Evolutionary conservation across 2,888 invertebrate species (phyloP).

Genomic region (Anoplius nigerrimus): DNA sequence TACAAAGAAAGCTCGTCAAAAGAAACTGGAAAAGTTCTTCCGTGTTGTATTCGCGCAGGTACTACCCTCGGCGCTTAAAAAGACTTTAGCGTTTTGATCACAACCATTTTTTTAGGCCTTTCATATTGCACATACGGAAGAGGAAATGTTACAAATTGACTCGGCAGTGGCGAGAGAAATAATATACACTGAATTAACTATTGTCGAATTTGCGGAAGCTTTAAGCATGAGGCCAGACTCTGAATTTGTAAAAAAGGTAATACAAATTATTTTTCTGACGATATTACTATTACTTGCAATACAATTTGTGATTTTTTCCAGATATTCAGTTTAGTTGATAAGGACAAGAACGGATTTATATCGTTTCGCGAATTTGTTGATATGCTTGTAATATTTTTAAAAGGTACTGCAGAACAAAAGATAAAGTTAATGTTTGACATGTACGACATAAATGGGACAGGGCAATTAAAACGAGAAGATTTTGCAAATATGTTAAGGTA

Average conservation of each 20-base stretch:
- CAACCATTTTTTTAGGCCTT: constrained; percentile 72
- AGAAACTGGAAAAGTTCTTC: constrained; percentile 77
- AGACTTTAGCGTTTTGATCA: neutral
- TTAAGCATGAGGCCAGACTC: constrained; percentile 78
- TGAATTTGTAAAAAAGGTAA: constrained; percentile 77
- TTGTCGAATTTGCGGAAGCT: constrained; percentile 79
- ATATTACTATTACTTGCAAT: neutral
- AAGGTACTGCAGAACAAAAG: constrained; percentile 76
- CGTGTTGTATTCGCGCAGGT: constrained; percentile 77
- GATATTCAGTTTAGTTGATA: constrained; percentile 35
- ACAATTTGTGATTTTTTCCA: constrained; percentile 6
- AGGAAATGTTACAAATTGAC: constrained; percentile 72
- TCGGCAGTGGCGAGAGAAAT: constrained; percentile 74
- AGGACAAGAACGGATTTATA: constrained; percentile 77
- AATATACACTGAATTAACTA: constrained; percentile 77
- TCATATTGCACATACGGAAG: constrained; percentile 73
- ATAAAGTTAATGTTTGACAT: constrained; percentile 78
- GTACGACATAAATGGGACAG: constrained; percentile 77
- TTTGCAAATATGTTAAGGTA: constrained; percentile 77
- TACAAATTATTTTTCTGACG: neutral
- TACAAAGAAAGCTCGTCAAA: constrained; percentile 76
- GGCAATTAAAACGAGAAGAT: constrained; percentile 75
- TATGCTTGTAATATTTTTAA: constrained; percentile 79
- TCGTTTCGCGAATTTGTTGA: constrained; percentile 80
- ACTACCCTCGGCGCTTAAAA: constrained; percentile 1